Base-by-base conservation (phyloP, 2,888 invertebrate genomes). In the Cosmorhoe ocellata region DNA sequence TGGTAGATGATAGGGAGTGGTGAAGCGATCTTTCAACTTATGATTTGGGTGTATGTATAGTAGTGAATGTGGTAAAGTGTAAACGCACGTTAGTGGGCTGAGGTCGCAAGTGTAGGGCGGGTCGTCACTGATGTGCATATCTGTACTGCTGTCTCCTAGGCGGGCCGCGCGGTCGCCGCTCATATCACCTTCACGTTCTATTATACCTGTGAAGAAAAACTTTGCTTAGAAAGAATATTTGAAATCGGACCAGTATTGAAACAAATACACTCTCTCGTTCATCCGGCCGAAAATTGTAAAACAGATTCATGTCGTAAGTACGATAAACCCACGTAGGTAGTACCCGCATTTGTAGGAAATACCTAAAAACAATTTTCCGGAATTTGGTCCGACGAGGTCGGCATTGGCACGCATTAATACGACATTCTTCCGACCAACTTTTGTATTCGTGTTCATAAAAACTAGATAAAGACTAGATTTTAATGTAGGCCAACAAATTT, bases 41-140 rank as follows among this genome's bases (percentile, higher is more conserved):
- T n/a, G n/a, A n/a, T n/a, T n/a, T n/a, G n/a, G n/a, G n/a, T n/a
- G n/a, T n/a, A n/a, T n/a, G n/a, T n/a, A n/a, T n/a, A n/a, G n/a
- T n/a, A n/a, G 18, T 2, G 18, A 3, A 2, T 2, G 3, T 18
- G 4, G 18, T 18, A 18, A 18, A 4, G 18, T 18, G 4, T 18
- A 18, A 18, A 26, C 33, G 7, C 30, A 89, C 89, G 88, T 84
- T 54, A 88, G 79, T 28, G 87, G 87, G 73, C 89, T 92, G 65
- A 90, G 84, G 66, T 88, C 85, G 76, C 87, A 84, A 43, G 85
- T 81, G 75, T 85, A 88, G 26, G 84, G 81, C 48, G 84, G 79
- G 64, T 88, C 88, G 36, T 80, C 82, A 62, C 83, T 86, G 67
- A 90, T 88, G 78, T 89, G 90, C 90, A 90, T 90, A 71, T 84